Conservation (phyloP, 2,113 vertebrate species). For the Ochotona princeps region DNA sequence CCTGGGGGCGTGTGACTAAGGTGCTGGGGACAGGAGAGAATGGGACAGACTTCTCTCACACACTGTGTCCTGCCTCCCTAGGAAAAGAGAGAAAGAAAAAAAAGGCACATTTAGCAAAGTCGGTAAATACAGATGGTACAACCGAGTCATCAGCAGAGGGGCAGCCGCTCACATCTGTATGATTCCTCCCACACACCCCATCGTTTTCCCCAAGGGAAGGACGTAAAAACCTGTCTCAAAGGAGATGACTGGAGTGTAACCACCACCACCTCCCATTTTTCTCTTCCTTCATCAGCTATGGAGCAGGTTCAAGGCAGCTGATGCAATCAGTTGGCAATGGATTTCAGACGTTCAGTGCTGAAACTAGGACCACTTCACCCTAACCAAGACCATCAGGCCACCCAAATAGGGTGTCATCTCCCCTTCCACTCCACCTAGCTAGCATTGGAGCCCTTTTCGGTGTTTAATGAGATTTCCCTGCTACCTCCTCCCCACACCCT, state of each 20-base stretch:
- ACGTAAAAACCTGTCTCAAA: not conserved
- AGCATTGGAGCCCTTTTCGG: not conserved
- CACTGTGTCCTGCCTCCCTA: slow-evolving; percentile 95
- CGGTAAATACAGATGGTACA: not conserved
- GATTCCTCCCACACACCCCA: not conserved
- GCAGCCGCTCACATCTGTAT: not conserved
- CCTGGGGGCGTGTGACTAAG: slow-evolving; percentile 93
- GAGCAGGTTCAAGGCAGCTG: not conserved
- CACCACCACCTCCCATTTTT: not conserved
- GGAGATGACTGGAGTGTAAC: not conserved
- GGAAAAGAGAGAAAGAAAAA: slow-evolving; percentile 82
- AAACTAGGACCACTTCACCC: not conserved
- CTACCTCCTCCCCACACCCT: not conserved
- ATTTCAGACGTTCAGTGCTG: not conserved
- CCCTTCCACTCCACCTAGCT: not conserved
- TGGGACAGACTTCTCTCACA: slow-evolving; percentile 93
- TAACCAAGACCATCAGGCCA: not conserved
- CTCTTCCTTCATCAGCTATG: not conserved
- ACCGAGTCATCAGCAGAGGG: not conserved
- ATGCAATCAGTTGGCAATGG: not conserved
- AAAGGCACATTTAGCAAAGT: slow-evolving; percentile 73
- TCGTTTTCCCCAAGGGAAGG: not conserved
- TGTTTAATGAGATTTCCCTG: not conserved
- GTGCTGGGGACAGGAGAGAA: slow-evolving; percentile 96
- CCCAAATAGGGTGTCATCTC: not conserved